Percentiles rank a stretch among this genome's conserved stretches.
Evolutionary conservation across 2,113 vertebrate species (phyloP).

Genomic region (Galeopterus variegatus): DNA sequence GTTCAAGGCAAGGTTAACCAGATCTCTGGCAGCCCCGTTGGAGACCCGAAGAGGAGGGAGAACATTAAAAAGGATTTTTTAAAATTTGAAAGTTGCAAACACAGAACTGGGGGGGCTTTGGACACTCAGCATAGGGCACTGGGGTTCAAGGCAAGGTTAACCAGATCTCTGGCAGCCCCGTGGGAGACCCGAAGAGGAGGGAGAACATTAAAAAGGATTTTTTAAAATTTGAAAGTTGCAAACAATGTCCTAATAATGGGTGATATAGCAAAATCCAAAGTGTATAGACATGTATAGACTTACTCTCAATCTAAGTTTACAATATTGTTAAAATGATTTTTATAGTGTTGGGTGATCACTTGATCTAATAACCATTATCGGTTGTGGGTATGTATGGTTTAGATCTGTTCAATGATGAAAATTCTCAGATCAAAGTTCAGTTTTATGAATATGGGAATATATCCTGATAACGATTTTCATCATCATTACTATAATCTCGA

Average conservation of each 20-base stretch:
- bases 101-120: too few species aligned
- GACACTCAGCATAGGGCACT: not conserved
- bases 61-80: not conserved
- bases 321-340: not conserved
- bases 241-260: not conserved
- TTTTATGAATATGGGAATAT: slow-evolving; percentile 9
- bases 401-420: not conserved
- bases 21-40: not conserved
- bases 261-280: slow-evolving; percentile 23
- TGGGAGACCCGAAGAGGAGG: not conserved
- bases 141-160: not conserved
- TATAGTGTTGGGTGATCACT: not conserved
- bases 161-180: not conserved
- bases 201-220: not conserved
- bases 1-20: not conserved
- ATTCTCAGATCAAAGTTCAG: not conserved
- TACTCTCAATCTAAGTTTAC: not conserved
- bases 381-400: not conserved
- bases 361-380: not conserved
- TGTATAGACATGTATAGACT: not conserved
- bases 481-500: not conserved
- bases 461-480: not conserved
- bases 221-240: not conserved
- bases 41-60: not conserved
- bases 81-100: not conserved